Conservation (phyloP, 2,888 invertebrate genomes). For the Cepaea hortensis region DNA sequence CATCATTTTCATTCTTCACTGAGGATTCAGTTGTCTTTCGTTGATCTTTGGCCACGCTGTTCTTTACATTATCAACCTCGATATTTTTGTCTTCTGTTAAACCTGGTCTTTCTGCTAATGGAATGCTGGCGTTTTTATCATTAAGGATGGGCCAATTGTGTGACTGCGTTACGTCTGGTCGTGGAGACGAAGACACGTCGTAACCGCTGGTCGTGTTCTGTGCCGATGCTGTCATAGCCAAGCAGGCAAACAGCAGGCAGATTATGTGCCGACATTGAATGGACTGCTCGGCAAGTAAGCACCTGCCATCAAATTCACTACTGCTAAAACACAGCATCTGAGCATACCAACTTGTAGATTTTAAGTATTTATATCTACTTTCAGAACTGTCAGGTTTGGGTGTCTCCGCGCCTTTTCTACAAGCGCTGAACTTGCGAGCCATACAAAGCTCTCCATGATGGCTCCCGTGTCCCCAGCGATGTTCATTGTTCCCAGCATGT, state of each 20-base stretch:
- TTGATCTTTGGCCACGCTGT: not conserved
- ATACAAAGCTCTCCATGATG: not conserved
- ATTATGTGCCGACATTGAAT: conserved; percentile 26
- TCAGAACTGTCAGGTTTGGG: not conserved
- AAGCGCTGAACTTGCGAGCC: too few relatives aligned
- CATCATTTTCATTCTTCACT: not conserved
- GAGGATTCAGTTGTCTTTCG: not conserved
- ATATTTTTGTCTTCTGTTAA: not conserved
- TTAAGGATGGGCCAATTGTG: not conserved
- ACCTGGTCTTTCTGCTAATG: not conserved
- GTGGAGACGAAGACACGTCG: not conserved
- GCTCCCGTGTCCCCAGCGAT: not conserved
- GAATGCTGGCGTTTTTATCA: not conserved
- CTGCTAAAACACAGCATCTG: not conserved
- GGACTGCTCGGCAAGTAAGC: not conserved
- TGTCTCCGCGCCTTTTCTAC: not conserved
- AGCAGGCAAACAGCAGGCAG: conserved; percentile 14
- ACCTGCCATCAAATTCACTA: not conserved
- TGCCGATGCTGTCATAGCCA: conserved; percentile 1
- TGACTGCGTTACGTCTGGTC: not conserved
- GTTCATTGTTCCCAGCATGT: not conserved
- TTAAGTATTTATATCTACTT: too few relatives aligned
- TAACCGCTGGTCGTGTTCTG: not conserved
- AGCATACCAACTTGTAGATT: too few relatives aligned
- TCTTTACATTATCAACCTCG: not conserved